Percentiles rank a stretch among this genome's conserved stretches.
Evolutionary conservation across 2,888 invertebrate genomes (phyloP).

Genomic region (Watsonalla binaria): DNA sequence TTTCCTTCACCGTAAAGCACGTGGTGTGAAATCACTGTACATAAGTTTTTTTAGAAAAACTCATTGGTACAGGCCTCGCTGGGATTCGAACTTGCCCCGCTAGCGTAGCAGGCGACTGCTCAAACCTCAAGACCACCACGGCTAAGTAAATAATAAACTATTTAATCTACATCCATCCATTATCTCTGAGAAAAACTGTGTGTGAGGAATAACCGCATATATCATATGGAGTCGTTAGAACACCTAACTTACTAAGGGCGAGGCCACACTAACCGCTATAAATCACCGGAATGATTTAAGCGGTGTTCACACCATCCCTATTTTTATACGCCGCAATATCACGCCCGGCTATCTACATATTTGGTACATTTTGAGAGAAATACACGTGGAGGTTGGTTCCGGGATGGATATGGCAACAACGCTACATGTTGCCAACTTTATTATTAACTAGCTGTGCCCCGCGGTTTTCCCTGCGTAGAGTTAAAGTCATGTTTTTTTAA

Average conservation of each 20-base stretch:
- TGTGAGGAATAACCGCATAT: background rate
- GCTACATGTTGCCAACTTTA: no score
- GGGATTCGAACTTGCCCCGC: no score
- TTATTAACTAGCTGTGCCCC: no score
- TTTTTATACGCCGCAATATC: constrained; percentile 49
- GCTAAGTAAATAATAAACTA: background rate
- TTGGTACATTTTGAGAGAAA: constrained; percentile 34
- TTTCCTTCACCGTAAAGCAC: no score
- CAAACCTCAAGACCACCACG: no score
- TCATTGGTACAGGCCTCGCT: no score
- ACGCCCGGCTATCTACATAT: constrained; percentile 45
- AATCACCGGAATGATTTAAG: constrained; percentile 56
- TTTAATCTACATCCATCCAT: background rate
- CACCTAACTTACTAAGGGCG: constrained; percentile 26
- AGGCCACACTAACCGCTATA: constrained; percentile 39
- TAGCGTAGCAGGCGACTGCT: no score
- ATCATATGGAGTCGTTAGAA: constrained; percentile 1
- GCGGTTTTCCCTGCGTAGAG: no score
- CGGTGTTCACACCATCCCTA: constrained; percentile 57
- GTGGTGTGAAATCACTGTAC: no score
- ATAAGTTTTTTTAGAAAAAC: no score
- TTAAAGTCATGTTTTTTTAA: no score
- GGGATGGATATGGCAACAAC: constrained; percentile 11
- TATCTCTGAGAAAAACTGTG: background rate
- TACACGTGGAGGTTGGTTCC: constrained; percentile 1